Base-by-base conservation (phyloP, 2,113 vertebrate species). In the Tyrannus savana region DNA sequence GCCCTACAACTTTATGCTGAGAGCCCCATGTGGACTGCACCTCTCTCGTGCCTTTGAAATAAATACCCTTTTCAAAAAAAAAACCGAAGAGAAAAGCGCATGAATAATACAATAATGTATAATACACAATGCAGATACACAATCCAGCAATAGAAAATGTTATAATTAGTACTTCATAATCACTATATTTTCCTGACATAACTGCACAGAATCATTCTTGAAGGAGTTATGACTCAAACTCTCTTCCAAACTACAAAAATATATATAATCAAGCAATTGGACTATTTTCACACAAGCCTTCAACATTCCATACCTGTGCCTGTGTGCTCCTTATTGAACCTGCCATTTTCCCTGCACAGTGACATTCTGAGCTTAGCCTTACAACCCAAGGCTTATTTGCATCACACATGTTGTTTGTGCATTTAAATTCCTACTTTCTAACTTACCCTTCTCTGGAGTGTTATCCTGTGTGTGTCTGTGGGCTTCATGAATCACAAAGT, bases 91-190 rank as follows among this genome's bases (percentile, higher is more conserved):
- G 74, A 68, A 93, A 93, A 95, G 62, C 19, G 72, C 88, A 96
- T 88, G 75, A 84, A 96, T 91, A 89, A 87, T 82, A 89, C 59
- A 93, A 49, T 39, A 95, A 87, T 31, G 56, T 31, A 79, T 22
- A 58, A 78, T 30, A 91, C 16, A 92, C 19, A 39, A 56, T 19
- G 31, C 56, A 88, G 60, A 78, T n/a, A 92, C 14, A 92, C 19
- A 46, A 62, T 22, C 28, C 60, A 89, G 60, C 37, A 82, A 64
- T 39, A 18, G 86, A 93, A 93, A 89, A 56, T 41, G 14, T n/a
- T 67, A 42, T 71, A 90, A 93, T 74, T 88, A 91, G 68, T n/a
- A 67, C 31, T 67, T 78, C 27, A 71, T 42, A 77, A 83, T 90
- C 46, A 71, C 46, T 66, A 3, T 17, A 66, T 44, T 84, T 71